Conservation (phyloP, 2,113 vertebrate genomes). For the Pipa parva region DNA sequence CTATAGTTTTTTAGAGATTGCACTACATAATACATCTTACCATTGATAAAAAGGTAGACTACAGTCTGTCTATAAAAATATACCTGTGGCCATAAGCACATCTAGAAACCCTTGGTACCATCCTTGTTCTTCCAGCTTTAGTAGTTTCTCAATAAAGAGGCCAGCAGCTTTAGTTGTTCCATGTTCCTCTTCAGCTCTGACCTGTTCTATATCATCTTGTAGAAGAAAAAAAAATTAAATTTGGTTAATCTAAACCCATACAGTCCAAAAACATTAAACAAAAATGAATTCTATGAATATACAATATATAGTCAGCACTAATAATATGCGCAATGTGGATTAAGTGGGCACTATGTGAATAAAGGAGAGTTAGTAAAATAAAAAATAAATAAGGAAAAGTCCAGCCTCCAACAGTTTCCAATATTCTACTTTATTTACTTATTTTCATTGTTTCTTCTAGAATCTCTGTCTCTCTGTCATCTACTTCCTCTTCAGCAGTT, state of each 20-base stretch:
- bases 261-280: not conserved
- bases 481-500: too few relatives aligned
- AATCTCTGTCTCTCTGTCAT: too few relatives aligned
- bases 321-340: not conserved
- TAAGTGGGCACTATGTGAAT: too few relatives aligned
- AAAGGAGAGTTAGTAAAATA: too few relatives aligned
- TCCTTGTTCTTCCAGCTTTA: constrained; percentile 45
- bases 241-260: not conserved
- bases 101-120: constrained; percentile 58
- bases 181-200: constrained; percentile 44
- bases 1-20: too few relatives aligned
- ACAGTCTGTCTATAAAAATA: too few relatives aligned
- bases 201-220: constrained; percentile 44
- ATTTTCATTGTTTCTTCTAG: too few relatives aligned
- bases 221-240: constrained; percentile 10
- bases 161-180: constrained; percentile 40
- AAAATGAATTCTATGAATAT: not conserved
- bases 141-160: constrained; percentile 44
- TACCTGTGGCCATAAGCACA: constrained; percentile 45
- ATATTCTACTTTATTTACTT: too few relatives aligned
- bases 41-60: too few relatives aligned
- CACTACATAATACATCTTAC: too few relatives aligned
- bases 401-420: too few relatives aligned
- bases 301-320: not conserved
- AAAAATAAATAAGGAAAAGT: too few relatives aligned